phyloP scores from a whole-genome alignment of 2,113 vertebrate species.

The Phycodurus eques region DNA sequence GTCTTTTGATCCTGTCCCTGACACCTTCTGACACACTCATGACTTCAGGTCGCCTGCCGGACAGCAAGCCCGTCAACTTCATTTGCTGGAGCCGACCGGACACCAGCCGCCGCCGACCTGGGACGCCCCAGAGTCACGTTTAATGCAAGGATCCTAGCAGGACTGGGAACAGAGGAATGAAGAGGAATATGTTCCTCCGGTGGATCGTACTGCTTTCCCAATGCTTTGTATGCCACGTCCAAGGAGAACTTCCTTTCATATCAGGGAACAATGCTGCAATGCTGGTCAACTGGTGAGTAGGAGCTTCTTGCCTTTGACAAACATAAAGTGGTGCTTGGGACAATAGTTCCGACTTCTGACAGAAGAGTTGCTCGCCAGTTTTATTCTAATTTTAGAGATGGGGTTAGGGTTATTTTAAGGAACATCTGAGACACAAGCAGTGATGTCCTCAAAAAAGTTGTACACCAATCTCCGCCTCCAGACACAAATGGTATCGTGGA shows the following conservation, averaged over 20 bases:
- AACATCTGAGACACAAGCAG: conserved; percentile 15
- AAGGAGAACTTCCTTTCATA: conserved; percentile 86
- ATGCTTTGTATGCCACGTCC: conserved; percentile 67
- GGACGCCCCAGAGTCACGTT: conserved; percentile 49
- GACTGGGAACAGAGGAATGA: conserved; percentile 57
- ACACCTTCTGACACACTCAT: conserved; percentile 53
- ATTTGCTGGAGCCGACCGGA: conserved; percentile 32
- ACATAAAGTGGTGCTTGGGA: neutral
- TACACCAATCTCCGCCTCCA: conserved; percentile 38
- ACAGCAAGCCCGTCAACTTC: conserved; percentile 18
- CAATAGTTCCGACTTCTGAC: neutral
- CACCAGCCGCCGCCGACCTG: conserved; percentile 29
- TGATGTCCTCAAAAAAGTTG: conserved; percentile 21
- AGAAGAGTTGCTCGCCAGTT: too few relatives aligned
- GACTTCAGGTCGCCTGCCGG: conserved; percentile 44
- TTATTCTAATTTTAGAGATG: conserved; percentile 19
- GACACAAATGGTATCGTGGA: conserved; percentile 29
- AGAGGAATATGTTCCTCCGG: conserved; percentile 72
- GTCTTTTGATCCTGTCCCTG: conserved; percentile 11
- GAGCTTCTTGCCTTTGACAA: neutral
- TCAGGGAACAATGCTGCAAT: conserved; percentile 88
- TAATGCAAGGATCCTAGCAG: conserved; percentile 66
- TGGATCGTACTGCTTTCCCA: conserved; percentile 79
- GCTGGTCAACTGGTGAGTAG: conserved; percentile 91
- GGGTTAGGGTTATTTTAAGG: conserved; percentile 32